These are phyloP conservation scores for Labrus mixtus DNA, from an alignment of 2,113 vertebrate genomes.

Conservation along the genomic window DNA sequence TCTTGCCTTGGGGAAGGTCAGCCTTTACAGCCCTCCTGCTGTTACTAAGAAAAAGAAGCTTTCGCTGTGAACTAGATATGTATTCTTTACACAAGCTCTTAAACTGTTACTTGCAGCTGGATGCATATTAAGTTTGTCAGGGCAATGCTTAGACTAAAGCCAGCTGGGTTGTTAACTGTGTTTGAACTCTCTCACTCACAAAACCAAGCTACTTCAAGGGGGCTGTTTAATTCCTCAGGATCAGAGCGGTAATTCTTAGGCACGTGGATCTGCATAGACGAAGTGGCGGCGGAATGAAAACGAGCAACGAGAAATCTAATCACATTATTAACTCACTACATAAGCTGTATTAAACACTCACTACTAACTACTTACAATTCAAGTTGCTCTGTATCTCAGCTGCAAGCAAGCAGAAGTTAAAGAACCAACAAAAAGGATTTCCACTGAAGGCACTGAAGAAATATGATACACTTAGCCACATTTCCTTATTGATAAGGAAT, in stretches of 20 bases:
- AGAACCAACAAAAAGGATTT: neutral
- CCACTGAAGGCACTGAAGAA: neutral
- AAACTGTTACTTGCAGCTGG: constrained; percentile 18
- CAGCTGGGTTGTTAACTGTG: constrained; percentile 46
- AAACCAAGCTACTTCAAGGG: constrained; percentile 34
- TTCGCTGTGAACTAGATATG: neutral
- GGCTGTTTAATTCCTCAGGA: constrained; percentile 58
- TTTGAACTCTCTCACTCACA: constrained; percentile 49
- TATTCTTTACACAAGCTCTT: constrained; percentile 3
- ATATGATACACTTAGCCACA: neutral
- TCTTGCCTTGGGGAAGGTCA: constrained; percentile 50
- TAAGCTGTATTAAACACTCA: constrained; percentile 30
- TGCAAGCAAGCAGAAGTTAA: neutral
- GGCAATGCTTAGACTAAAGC: constrained; percentile 23
- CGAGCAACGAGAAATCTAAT: constrained; percentile 24
- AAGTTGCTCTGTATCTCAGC: neutral
- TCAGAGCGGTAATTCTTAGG: constrained; percentile 54
- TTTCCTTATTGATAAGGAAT: constrained; percentile 1
- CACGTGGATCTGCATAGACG: constrained; percentile 25
- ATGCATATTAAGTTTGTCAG: constrained; percentile 47
- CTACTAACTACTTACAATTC: constrained; percentile 21
- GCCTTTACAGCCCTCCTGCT: neutral
- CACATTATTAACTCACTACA: constrained; percentile 20
- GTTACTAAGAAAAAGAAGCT: neutral
- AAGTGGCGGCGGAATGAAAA: constrained; percentile 18